Evolutionary conservation across 2,113 vertebrate species (phyloP).

Genomic region (Platycercus adscitus): DNA sequence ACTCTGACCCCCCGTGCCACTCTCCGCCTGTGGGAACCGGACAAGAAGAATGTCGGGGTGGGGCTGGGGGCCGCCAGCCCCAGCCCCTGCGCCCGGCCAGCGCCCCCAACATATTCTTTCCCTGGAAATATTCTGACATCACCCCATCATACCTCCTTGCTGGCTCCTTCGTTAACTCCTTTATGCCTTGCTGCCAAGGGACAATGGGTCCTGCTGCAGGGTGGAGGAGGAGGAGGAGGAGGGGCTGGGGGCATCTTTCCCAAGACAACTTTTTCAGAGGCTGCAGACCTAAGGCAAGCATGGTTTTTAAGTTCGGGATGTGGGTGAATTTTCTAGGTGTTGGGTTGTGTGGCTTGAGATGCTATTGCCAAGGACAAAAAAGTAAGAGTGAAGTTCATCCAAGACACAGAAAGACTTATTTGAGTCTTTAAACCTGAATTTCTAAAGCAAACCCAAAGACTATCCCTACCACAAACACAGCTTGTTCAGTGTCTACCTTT

Average conservation of each 20-base stretch:
- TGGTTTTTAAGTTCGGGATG: background rate
- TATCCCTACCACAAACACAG: background rate
- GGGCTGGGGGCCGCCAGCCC: slow-evolving; percentile 65
- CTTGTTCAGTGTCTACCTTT: background rate
- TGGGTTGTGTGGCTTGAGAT: background rate
- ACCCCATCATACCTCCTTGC: slow-evolving; percentile 64
- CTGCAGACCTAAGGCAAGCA: background rate
- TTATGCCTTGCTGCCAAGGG: slow-evolving; percentile 37
- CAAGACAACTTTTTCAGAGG: slow-evolving; percentile 34
- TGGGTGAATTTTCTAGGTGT: background rate
- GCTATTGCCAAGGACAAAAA: background rate
- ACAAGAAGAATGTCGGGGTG: slow-evolving; percentile 77
- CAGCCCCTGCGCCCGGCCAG: slow-evolving; percentile 60
- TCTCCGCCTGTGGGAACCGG: slow-evolving; percentile 78
- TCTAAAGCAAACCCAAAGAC: background rate
- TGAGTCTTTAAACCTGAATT: background rate
- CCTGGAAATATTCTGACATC: slow-evolving; percentile 77
- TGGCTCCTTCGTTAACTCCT: slow-evolving; percentile 55
- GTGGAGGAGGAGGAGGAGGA: background rate
- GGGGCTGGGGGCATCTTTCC: slow-evolving; percentile 14
- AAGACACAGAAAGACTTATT: background rate
- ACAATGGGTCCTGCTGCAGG: slow-evolving; percentile 47
- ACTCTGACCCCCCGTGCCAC: slow-evolving; percentile 79
- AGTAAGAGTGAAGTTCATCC: fast-evolving
- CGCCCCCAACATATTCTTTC: slow-evolving; percentile 67